Conservation (phyloP, 2,888 invertebrate species). For the Lepidochrysops patricia region DNA sequence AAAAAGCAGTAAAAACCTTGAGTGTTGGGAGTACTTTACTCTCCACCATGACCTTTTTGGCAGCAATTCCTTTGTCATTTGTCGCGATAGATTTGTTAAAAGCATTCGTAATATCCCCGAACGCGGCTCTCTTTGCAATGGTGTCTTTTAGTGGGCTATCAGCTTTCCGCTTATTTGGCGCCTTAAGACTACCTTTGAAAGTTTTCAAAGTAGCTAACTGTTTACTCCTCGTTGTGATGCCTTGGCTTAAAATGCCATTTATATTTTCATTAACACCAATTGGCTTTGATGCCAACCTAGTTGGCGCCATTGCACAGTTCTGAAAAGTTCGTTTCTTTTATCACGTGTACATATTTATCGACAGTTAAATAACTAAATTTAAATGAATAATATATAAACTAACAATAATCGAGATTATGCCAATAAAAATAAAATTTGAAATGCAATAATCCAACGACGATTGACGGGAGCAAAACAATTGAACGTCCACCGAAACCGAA, state of each 20-base stretch:
- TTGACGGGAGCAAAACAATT: conserved; percentile 72
- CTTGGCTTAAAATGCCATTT: conserved; percentile 60
- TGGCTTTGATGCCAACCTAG: conserved; percentile 71
- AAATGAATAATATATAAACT: background rate
- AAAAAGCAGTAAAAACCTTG: conserved; percentile 45
- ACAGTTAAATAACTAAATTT: background rate
- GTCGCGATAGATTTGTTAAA: conserved; percentile 54
- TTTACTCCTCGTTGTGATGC: conserved; percentile 78
- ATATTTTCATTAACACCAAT: conserved; percentile 62
- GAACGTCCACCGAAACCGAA: conserved; percentile 57
- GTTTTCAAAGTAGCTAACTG: conserved; percentile 66
- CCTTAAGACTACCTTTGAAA: conserved; percentile 59
- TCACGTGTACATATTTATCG: conserved; percentile 36
- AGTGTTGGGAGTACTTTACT: conserved; percentile 62
- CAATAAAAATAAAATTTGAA: conserved; percentile 45
- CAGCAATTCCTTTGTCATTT: conserved; percentile 49
- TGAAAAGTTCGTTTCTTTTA: conserved; percentile 40
- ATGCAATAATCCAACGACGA: conserved; percentile 47
- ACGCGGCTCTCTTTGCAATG: conserved; percentile 85
- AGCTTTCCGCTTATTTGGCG: conserved; percentile 85
- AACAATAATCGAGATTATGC: background rate
- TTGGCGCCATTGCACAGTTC: conserved; percentile 75
- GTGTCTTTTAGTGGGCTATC: conserved; percentile 85
- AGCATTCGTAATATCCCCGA: conserved; percentile 90
- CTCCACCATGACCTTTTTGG: conserved; percentile 69